phyloP scores from a whole-genome alignment of 2,113 vertebrate genomes.

The Pachyramphus minor region DNA sequence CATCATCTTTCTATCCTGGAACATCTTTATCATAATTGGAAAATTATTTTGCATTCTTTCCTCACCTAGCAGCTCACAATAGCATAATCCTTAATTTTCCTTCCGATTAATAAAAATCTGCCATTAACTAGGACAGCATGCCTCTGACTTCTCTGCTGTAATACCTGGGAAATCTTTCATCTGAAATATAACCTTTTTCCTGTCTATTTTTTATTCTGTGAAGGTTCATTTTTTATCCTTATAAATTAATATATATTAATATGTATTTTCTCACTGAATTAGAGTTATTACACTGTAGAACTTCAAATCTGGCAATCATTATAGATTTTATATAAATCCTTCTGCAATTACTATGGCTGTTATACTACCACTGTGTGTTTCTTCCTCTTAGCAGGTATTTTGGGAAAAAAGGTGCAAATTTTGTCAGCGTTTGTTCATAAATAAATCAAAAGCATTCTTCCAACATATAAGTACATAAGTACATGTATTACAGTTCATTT shows the following conservation, averaged over 20 bases:
- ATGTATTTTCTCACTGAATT: neutral
- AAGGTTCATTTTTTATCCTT: neutral
- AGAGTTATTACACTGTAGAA: neutral
- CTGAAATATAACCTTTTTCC: neutral
- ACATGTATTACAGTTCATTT: neutral
- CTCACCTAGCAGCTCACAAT: neutral
- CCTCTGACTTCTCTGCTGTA: neutral
- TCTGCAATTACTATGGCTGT: neutral
- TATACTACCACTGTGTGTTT: neutral
- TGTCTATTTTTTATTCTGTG: neutral
- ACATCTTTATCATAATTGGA: neutral
- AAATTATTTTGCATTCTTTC: neutral
- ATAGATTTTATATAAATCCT: neutral
- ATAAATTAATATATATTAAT: neutral
- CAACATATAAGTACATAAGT: neutral
- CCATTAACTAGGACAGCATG: neutral
- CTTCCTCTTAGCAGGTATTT: neutral
- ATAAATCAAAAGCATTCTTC: neutral
- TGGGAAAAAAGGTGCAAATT: neutral
- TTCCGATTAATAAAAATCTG: neutral
- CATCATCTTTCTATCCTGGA: neutral
- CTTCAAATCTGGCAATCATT: neutral
- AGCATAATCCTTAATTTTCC: neutral
- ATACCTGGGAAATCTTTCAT: neutral
- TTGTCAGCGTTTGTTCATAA: neutral